These are phyloP conservation scores for Ophion ellenae DNA, from an alignment of 2,888 invertebrate species.

Conservation along the genomic window DNA sequence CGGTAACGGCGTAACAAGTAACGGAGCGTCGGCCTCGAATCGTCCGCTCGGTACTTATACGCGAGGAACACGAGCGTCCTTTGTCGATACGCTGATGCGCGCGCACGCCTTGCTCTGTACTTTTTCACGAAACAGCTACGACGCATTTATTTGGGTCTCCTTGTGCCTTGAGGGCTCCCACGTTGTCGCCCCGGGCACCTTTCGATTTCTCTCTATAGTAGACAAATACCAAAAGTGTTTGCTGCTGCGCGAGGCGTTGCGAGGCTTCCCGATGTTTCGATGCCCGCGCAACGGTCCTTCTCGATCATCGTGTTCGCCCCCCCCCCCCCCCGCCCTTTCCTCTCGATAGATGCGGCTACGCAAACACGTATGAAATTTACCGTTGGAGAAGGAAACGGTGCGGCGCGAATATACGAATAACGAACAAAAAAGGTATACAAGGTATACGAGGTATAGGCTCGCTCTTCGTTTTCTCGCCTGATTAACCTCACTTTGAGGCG, in stretches of 20 bases:
- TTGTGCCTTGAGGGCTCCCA: constrained; percentile 25
- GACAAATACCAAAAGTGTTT: too few relatives aligned
- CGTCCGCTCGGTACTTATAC: too few relatives aligned
- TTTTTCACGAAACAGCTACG: neutral
- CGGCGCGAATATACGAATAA: neutral
- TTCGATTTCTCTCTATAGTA: neutral
- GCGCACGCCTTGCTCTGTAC: neutral
- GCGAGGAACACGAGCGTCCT: too few relatives aligned
- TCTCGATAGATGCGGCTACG: neutral
- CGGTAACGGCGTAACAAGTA: too few relatives aligned
- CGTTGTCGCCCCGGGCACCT: neutral
- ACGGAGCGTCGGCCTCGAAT: too few relatives aligned
- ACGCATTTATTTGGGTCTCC: constrained; percentile 37
- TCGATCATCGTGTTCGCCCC: neutral
- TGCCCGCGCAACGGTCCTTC: neutral
- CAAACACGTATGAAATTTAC: neutral
- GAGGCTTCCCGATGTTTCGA: neutral
- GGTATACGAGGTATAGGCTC: too few relatives aligned
- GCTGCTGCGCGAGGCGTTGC: neutral
- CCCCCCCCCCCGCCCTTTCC: neutral
- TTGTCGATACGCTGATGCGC: too few relatives aligned
- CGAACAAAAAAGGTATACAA: too few relatives aligned
- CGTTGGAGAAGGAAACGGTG: neutral
- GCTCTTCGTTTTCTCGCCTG: too few relatives aligned
- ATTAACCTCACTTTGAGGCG: too few relatives aligned